Evolutionary conservation across 2,888 invertebrate genomes (phyloP).

Genomic region (Caenorhabditis macrosperma): DNA sequence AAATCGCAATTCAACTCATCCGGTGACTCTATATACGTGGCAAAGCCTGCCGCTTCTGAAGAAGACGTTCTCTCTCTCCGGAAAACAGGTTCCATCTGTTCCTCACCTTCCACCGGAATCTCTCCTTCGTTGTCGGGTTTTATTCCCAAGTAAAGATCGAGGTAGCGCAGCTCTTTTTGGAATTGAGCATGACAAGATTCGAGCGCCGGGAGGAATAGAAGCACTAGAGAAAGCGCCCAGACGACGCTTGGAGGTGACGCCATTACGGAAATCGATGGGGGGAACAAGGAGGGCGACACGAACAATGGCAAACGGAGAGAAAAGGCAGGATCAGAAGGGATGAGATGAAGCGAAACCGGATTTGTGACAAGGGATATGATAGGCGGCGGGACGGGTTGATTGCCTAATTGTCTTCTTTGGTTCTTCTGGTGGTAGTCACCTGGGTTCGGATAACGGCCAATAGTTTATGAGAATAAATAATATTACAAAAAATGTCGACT

Average conservation of each 20-base stretch:
- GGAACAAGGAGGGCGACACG: not conserved
- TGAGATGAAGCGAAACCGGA: constrained; percentile 1
- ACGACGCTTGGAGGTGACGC: not conserved
- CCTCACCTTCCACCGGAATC: constrained; percentile 69
- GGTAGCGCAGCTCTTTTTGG: constrained; percentile 76
- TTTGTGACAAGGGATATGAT: constrained; percentile 4
- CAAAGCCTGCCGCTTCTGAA: constrained; percentile 66
- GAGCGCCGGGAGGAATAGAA: constrained; percentile 15
- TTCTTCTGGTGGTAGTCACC: not conserved
- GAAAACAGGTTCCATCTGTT: not conserved
- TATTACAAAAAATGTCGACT: constrained; percentile 7
- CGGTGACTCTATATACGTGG: constrained; percentile 71
- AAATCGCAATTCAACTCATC: constrained; percentile 75
- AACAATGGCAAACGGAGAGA: constrained; percentile 35
- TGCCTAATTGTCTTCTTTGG: not conserved
- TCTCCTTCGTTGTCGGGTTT: constrained; percentile 75
- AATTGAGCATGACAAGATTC: constrained; percentile 73
- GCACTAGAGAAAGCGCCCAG: constrained; percentile 24
- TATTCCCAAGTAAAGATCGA: constrained; percentile 78
- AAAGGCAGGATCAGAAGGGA: not conserved
- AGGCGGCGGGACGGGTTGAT: constrained; percentile 29
- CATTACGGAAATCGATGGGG: constrained; percentile 24
- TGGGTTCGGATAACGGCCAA: constrained; percentile 18
- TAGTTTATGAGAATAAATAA: constrained; percentile 37
- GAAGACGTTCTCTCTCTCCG: not conserved